phyloP scores from a whole-genome alignment of 2,797 vertebrate genomes.

The Carcharodon carcharias region DNA sequence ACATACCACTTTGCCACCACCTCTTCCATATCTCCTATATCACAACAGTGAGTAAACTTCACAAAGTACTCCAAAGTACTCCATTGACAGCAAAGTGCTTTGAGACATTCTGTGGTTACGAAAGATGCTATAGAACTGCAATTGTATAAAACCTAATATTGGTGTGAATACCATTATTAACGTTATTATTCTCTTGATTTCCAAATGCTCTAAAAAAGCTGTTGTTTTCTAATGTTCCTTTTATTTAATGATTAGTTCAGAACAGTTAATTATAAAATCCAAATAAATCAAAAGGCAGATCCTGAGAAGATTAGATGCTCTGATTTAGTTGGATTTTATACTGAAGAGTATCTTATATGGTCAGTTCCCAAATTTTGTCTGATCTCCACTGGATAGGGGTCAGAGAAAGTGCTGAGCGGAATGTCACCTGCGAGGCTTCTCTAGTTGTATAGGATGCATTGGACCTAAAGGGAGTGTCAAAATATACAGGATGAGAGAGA shows the following conservation, averaged over 20 bases:
- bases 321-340: not conserved
- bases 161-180: not conserved
- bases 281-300: not conserved
- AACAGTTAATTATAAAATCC: not conserved
- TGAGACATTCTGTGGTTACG: not conserved
- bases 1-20: too few relatives aligned
- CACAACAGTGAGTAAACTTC: not conserved
- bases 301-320: not conserved
- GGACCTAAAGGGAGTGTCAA: not conserved
- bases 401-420: not conserved
- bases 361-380: not conserved
- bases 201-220: not conserved
- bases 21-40: too few relatives aligned
- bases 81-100: not conserved
- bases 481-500: not conserved
- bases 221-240: not conserved
- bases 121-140: not conserved
- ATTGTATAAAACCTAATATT: not conserved
- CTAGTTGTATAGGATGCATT: not conserved
- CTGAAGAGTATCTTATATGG: not conserved
- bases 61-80: not conserved
- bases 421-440: not conserved
- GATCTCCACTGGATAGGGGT: not conserved
- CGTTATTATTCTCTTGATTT: not conserved
- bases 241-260: not conserved